Evolutionary conservation across 30 jellyfish, hydroid and myxozoan genomes (phyloP).

Genomic region (Cassiopea andromeda): DNA sequence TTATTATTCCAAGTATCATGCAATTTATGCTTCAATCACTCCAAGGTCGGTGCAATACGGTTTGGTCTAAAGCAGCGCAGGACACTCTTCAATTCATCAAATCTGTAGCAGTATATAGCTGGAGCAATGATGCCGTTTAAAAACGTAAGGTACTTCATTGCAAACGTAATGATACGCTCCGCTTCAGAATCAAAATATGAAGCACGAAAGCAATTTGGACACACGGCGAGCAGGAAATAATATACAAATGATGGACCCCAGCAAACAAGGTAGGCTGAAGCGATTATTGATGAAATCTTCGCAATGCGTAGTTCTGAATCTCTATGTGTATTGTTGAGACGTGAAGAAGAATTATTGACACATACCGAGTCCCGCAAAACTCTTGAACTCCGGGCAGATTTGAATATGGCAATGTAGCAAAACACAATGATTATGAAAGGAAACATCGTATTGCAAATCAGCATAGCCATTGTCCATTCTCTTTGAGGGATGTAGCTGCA

Average conservation of each 20-base stretch:
- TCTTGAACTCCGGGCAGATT: conserved; percentile 57
- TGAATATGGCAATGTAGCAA: conserved; percentile 63
- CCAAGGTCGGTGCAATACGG: background rate
- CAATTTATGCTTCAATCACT: background rate
- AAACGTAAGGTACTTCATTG: conserved; percentile 75
- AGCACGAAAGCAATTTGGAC: conserved; percentile 69
- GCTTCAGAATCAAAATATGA: conserved; percentile 54
- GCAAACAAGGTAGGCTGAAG: conserved; percentile 61
- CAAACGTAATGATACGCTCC: conserved; percentile 67
- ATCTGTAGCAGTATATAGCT: conserved; percentile 60
- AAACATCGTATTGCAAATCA: conserved; percentile 72
- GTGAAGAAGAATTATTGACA: background rate
- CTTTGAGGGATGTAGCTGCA: conserved; percentile 72
- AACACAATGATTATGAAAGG: conserved; percentile 73
- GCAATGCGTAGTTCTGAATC: conserved; percentile 49
- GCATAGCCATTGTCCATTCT: conserved; percentile 84
- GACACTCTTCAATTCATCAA: background rate
- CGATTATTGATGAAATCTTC: conserved; percentile 56
- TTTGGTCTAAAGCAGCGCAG: background rate
- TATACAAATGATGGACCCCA: conserved; percentile 91
- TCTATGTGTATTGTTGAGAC: background rate
- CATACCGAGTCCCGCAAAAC: conserved; percentile 2
- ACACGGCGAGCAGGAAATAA: conserved; percentile 45
- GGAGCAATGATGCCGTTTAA: conserved; percentile 89
- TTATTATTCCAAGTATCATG: too few relatives aligned